Evolutionary conservation across 2,888 invertebrate genomes (phyloP).

Genomic region (Drosophila algonquin): DNA sequence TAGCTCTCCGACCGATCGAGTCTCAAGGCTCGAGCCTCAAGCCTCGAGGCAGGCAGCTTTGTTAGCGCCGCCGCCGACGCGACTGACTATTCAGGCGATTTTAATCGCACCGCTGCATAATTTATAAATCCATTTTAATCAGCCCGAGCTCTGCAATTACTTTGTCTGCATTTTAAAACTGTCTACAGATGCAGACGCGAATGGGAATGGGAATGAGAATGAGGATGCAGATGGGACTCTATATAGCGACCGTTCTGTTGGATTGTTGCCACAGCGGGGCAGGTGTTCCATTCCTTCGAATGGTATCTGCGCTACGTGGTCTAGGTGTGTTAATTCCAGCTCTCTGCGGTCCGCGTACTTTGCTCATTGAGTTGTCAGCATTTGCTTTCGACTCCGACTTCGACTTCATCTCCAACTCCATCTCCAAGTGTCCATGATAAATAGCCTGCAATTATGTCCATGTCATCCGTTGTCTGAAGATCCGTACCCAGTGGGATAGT

Average conservation of each 20-base stretch:
- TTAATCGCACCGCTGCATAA: conserved; percentile 76
- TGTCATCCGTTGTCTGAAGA: conserved; percentile 51
- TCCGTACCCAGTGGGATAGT: not conserved
- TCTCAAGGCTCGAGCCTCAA: not conserved
- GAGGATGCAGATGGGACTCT: conserved; percentile 43
- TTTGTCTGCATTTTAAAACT: conserved; percentile 81
- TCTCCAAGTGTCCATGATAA: conserved; percentile 67
- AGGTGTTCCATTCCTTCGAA: conserved; percentile 62
- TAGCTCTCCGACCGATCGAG: not conserved
- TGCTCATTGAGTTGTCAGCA: conserved; percentile 80
- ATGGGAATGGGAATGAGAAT: conserved; percentile 24
- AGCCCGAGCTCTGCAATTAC: conserved; percentile 78
- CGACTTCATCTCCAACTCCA: conserved; percentile 30
- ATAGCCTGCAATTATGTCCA: conserved; percentile 76
- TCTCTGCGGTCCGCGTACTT: conserved; percentile 40
- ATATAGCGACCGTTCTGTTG: not conserved
- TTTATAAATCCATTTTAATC: conserved; percentile 81
- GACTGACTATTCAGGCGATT: conserved; percentile 68
- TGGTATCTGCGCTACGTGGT: conserved; percentile 62
- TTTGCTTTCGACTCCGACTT: conserved; percentile 46
- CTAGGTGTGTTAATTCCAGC: conserved; percentile 74
- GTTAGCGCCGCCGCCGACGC: conserved; percentile 67
- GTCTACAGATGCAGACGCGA: conserved; percentile 9
- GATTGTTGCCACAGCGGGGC: conserved; percentile 71
- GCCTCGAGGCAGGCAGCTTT: conserved; percentile 29